Evolutionary conservation across 2,888 invertebrate genomes (phyloP), one percentile per base, ranked within the genome.

Genomic region (Metacarcinus magister): DNA sequence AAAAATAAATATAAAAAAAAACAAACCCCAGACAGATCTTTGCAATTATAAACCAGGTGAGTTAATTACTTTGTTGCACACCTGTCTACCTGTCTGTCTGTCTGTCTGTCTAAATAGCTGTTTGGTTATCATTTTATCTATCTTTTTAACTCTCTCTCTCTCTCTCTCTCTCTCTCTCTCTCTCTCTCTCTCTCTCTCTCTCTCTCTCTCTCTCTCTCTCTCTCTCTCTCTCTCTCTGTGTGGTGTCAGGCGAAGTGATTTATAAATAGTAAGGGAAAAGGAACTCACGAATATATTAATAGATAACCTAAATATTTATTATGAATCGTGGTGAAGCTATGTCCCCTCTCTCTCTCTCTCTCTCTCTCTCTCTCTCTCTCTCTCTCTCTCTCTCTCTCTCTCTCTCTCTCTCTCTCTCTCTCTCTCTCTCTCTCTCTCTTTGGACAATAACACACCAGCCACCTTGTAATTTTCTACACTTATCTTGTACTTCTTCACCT

Each of bases 121-220:
- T 92, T 23, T 46, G 46, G 46, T 19, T 92, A 48, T 92, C 43
- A 46, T 2, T 89, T 5, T 28, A 8, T 89, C 39, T 89, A 23
- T 92, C 46, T 92, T 0, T 23, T 28, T 75, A 10, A 3, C 46
- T n/a, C n/a, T 54, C 46, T 44, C 8, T 82, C 46, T n/a, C 28
- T 13, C 1, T 28, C n/a, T n/a, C 43, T 89, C 39, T 94, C 43
- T 94, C 32, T 94, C 44, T 89, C 87, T 54, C 16, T 94, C 89
- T 75, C 48, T 94, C 28, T 54, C 54, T 54, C 94, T 94, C 89
- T 94, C 89, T 48, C 89, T 94, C 89, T 48, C 94, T 94, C 94
- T 89, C 90, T 54, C 90, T 32, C 90, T 54, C 94, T 89, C 94
- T 94, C 90, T 89, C 94, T 94, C 89, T 94, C 94, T 94, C 94